These are phyloP conservation scores for Nyctibius grandis DNA, from an alignment of 2,797 vertebrate species.

Conservation along the genomic window DNA sequence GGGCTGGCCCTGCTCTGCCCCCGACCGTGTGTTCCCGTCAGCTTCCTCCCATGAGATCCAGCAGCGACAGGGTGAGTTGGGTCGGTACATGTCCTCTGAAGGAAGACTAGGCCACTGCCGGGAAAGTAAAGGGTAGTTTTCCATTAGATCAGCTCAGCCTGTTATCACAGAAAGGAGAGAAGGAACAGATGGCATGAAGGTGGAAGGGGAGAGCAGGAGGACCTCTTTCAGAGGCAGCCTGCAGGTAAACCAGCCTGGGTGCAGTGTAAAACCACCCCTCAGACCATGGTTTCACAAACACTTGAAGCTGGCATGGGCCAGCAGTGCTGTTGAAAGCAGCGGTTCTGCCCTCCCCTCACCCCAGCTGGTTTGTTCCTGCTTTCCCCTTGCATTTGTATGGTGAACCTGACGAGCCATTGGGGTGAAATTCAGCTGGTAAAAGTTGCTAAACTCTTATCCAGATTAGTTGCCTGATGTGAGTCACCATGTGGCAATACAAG, in stretches of 20 bases:
- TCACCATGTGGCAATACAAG: background rate
- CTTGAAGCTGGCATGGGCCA: fast-evolving
- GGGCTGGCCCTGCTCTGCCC: background rate
- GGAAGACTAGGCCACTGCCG: background rate
- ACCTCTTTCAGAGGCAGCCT: background rate
- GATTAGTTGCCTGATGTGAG: background rate
- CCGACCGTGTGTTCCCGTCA: fast-evolving
- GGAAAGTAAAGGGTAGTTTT: background rate
- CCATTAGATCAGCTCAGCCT: background rate
- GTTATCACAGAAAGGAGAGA: background rate
- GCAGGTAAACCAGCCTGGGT: background rate
- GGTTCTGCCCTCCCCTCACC: background rate
- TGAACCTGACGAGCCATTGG: background rate
- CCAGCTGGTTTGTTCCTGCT: background rate
- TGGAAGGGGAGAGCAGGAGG: background rate
- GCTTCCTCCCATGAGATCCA: background rate
- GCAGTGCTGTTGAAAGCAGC: background rate
- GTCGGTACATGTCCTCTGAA: background rate
- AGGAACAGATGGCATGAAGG: background rate
- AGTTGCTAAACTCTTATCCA: background rate
- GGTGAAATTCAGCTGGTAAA: background rate
- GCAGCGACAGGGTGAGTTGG: background rate
- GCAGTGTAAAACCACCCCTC: background rate
- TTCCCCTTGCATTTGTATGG: background rate
- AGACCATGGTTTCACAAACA: background rate